Conservation (phyloP, 2,888 invertebrate species). For the Hyles lineata region DNA sequence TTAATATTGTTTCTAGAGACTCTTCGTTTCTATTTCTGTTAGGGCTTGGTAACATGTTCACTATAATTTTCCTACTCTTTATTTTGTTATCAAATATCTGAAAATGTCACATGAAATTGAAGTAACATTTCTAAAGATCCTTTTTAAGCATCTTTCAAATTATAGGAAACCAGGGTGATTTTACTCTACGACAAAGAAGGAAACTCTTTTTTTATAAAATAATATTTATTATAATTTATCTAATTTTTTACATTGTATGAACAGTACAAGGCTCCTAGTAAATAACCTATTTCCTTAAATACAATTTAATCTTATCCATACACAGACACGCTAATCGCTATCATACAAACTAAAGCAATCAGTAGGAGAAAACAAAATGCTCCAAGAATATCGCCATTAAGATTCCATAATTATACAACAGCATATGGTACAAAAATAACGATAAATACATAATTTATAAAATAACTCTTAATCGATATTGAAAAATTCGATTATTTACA, state of each 20-base stretch:
- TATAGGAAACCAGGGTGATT: too few species aligned
- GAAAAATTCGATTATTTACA: slow-evolving; percentile 20
- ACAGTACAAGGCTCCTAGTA: not conserved
- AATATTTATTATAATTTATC: not conserved
- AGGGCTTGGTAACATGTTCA: slow-evolving; percentile 39
- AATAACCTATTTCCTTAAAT: too few species aligned
- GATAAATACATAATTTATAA: slow-evolving; percentile 4
- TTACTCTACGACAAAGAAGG: not conserved
- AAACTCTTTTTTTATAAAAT: not conserved
- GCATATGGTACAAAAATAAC: slow-evolving; percentile 13
- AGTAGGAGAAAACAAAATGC: not conserved
- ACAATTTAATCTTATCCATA: not conserved
- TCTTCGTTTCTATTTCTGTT: slow-evolving; percentile 35
- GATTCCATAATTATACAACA: not conserved
- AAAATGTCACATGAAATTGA: not conserved
- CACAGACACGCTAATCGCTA: not conserved
- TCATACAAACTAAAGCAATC: not conserved
- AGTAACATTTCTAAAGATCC: not conserved
- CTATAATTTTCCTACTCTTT: not conserved
- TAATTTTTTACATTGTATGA: not conserved
- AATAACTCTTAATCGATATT: not conserved
- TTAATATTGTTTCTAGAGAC: slow-evolving; percentile 72
- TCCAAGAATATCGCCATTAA: not conserved
- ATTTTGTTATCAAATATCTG: not conserved
- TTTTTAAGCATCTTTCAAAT: not conserved